Percentiles rank a stretch among this genome's conserved stretches.
phyloP scores from a whole-genome alignment of 1,140 invertebrate species.

The Ptiloglossa arizonensis region DNA sequence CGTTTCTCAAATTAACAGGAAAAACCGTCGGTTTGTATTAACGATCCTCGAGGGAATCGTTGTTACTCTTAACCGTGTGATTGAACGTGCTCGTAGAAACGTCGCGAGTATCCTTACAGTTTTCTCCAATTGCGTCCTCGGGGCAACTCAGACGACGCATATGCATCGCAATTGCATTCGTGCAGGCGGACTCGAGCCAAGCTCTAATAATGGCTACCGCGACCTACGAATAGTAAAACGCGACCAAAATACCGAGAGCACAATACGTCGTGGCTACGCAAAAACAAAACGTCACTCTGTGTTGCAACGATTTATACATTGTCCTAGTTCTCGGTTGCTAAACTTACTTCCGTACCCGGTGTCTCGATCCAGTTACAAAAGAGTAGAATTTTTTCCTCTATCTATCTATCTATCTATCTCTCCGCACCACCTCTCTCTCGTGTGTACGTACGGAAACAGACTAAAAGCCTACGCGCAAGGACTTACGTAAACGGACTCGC shows the following conservation, averaged over 20 bases:
- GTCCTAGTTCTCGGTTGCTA: neutral
- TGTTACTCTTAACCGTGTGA: too few species aligned
- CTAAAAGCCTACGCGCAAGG: neutral
- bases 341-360: neutral
- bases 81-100: neutral
- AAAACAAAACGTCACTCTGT: neutral
- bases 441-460: too few species aligned
- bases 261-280: too few species aligned
- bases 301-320: neutral
- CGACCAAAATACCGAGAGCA: constrained; percentile 52
- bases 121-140: neutral
- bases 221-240: constrained; percentile 62
- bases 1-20: too few species aligned
- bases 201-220: constrained; percentile 44
- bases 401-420: too few species aligned
- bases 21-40: too few species aligned
- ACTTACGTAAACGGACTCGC: neutral
- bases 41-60: too few species aligned
- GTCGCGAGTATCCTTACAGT: too few species aligned
- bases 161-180: constrained; percentile 32
- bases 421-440: too few species aligned
- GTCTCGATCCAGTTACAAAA: neutral
- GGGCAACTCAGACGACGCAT: too few species aligned
- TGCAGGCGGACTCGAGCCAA: constrained; percentile 34
- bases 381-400: neutral